phyloP scores from a whole-genome alignment of 1,140 invertebrate genomes.

The Neodiprion lecontei region DNA sequence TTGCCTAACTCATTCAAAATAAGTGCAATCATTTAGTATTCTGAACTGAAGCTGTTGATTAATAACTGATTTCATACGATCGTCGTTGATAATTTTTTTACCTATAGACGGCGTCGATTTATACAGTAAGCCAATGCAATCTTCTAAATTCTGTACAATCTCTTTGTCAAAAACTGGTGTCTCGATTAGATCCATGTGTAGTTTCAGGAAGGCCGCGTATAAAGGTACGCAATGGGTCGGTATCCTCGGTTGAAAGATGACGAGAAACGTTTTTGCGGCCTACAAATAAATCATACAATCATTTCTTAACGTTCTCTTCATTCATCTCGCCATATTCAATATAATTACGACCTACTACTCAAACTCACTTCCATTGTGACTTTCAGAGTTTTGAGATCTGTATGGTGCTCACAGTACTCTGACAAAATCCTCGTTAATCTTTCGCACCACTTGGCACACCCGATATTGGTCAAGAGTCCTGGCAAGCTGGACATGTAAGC shows the following conservation, averaged over 20 bases:
- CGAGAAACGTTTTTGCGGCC: slow-evolving; percentile 45
- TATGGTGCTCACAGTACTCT: slow-evolving; percentile 54
- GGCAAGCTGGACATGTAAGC: slow-evolving; percentile 53
- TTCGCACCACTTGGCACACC: slow-evolving; percentile 53
- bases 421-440: slow-evolving; percentile 46
- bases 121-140: slow-evolving; percentile 51
- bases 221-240: slow-evolving; percentile 42
- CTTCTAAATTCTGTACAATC: slow-evolving; percentile 46
- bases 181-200: slow-evolving; percentile 47
- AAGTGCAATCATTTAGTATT: background rate
- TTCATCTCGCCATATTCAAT: background rate
- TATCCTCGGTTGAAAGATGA: slow-evolving; percentile 42
- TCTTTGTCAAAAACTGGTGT: slow-evolving; percentile 50
- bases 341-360: slow-evolving; percentile 6
- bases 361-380: slow-evolving; percentile 47
- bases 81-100: slow-evolving; percentile 44
- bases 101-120: slow-evolving; percentile 45
- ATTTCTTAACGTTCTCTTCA: background rate
- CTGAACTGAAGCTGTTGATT: slow-evolving; percentile 32
- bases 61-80: slow-evolving; percentile 40
- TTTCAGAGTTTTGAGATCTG: slow-evolving; percentile 48
- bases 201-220: slow-evolving; percentile 47
- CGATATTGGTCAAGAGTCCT: slow-evolving; percentile 46
- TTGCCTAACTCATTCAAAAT: background rate
- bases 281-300: slow-evolving; percentile 27